phyloP scores from a whole-genome alignment of 1,140 invertebrate species.

The Temnothorax longispinosus region DNA sequence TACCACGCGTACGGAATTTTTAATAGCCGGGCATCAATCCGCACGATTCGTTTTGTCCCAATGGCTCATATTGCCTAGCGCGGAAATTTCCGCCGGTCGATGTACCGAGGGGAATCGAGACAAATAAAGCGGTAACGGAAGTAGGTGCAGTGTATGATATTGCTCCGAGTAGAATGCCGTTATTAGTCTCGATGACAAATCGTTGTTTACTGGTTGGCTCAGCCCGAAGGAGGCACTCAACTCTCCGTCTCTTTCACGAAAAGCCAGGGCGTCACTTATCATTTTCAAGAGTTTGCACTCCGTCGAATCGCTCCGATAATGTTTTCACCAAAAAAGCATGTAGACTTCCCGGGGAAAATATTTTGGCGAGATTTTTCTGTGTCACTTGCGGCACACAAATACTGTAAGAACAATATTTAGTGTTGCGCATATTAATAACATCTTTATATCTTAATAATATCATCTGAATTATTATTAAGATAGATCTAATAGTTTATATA shows the following conservation, averaged over 20 bases:
- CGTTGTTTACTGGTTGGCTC: conserved; percentile 71
- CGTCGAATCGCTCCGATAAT: conserved; percentile 55
- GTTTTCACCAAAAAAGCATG: conserved; percentile 49
- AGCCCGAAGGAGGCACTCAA: conserved; percentile 48
- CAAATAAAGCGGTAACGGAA: conserved; percentile 58
- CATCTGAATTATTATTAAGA: background rate
- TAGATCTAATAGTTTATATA: background rate
- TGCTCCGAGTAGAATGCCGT: conserved; percentile 48
- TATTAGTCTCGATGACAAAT: conserved; percentile 74
- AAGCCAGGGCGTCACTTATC: conserved; percentile 62
- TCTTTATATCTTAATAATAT: background rate
- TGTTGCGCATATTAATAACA: background rate
- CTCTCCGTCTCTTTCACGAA: conserved; percentile 35
- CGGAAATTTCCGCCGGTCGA: conserved; percentile 58
- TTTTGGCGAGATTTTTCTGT: conserved; percentile 53
- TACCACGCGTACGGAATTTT: conserved; percentile 44
- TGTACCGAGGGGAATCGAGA: conserved; percentile 33
- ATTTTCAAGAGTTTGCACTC: conserved; percentile 60
- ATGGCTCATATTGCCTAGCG: conserved; percentile 46
- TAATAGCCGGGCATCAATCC: conserved; percentile 54
- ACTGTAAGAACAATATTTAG: background rate
- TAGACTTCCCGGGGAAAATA: conserved; percentile 44
- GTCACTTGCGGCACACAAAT: conserved; percentile 2
- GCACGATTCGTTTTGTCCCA: conserved; percentile 32
- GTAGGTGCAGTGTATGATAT: conserved; percentile 59